These are phyloP conservation scores for Hoplodrina blanda DNA, from an alignment of 2,888 invertebrate genomes.

Conservation along the genomic window DNA sequence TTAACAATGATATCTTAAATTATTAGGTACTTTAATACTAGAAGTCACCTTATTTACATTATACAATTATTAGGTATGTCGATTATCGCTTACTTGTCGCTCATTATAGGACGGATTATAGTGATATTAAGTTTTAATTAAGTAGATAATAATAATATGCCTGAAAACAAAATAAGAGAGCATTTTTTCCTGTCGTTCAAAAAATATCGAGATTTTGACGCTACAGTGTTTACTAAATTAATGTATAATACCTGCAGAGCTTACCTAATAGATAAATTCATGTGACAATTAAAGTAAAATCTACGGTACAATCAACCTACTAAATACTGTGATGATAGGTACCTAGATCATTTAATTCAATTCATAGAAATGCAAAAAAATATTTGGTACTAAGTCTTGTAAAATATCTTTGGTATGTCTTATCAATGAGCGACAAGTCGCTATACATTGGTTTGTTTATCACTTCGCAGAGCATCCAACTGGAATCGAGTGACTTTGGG, in stretches of 20 bases:
- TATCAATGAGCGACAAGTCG: conserved; percentile 81
- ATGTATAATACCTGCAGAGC: neutral
- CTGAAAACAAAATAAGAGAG: conserved; percentile 32
- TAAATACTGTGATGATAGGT: conserved; percentile 45
- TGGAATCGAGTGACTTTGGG: conserved; percentile 81
- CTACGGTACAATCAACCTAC: conserved; percentile 12
- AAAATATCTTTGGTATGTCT: conserved; percentile 82
- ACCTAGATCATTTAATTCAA: neutral
- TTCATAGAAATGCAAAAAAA: conserved; percentile 41
- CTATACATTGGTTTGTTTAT: conserved; percentile 75
- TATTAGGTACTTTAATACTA: conserved; percentile 34
- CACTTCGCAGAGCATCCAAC: conserved; percentile 68
- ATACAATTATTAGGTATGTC: conserved; percentile 54
- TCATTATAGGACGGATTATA: conserved; percentile 83
- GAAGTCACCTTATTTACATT: conserved; percentile 63
- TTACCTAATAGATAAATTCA: conserved; percentile 1
- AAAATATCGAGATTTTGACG: neutral
- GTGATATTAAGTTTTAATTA: conserved; percentile 49
- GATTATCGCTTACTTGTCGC: conserved; percentile 72
- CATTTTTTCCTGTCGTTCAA: conserved; percentile 19
- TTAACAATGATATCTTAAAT: neutral
- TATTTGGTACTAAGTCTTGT: conserved; percentile 65
- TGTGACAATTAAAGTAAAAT: conserved; percentile 8
- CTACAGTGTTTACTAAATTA: neutral
- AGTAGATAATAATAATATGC: neutral